phyloP scores from a whole-genome alignment of 2,113 vertebrate species.

The Trinectes maculatus region DNA sequence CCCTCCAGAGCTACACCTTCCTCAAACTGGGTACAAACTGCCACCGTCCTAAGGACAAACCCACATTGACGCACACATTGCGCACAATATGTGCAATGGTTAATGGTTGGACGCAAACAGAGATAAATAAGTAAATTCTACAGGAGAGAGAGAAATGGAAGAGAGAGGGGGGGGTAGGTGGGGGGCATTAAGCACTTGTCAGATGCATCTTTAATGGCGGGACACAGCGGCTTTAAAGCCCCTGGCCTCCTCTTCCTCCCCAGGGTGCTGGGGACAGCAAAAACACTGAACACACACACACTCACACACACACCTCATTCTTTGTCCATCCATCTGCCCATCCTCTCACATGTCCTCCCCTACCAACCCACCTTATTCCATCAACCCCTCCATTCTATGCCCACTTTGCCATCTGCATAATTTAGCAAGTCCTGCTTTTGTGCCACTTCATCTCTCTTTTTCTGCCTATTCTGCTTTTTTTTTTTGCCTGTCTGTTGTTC shows the following conservation, averaged over 20 bases:
- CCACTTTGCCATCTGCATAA: constrained; percentile 78
- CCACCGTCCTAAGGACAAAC: constrained; percentile 57
- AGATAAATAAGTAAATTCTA: constrained; percentile 37
- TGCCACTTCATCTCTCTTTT: constrained; percentile 72
- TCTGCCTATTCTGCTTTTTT: constrained; percentile 68
- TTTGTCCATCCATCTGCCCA: constrained; percentile 72
- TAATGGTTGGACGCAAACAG: constrained; percentile 63
- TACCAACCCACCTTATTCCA: constrained; percentile 58
- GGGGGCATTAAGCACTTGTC: constrained; percentile 61
- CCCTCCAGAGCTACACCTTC: constrained; percentile 46
- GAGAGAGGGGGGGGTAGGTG: constrained; percentile 10
- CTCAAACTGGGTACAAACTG: constrained; percentile 47
- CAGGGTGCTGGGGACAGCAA: constrained; percentile 73
- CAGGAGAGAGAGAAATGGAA: constrained; percentile 25
- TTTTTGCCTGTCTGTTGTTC: constrained; percentile 65
- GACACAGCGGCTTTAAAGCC: constrained; percentile 62
- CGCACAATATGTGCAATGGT: constrained; percentile 36
- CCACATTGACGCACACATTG: constrained; percentile 28
- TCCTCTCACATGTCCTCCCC: constrained; percentile 55
- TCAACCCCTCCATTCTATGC: constrained; percentile 59
- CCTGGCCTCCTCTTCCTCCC: constrained; percentile 65
- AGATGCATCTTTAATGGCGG: constrained; percentile 77
- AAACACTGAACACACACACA: constrained; percentile 42
- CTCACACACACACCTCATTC: constrained; percentile 42
- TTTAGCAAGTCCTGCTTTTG: constrained; percentile 77